Evolutionary conservation across 2,888 invertebrate genomes (phyloP), one percentile per base, ranked within the genome.

Genomic region (Cotesia congregata): DNA sequence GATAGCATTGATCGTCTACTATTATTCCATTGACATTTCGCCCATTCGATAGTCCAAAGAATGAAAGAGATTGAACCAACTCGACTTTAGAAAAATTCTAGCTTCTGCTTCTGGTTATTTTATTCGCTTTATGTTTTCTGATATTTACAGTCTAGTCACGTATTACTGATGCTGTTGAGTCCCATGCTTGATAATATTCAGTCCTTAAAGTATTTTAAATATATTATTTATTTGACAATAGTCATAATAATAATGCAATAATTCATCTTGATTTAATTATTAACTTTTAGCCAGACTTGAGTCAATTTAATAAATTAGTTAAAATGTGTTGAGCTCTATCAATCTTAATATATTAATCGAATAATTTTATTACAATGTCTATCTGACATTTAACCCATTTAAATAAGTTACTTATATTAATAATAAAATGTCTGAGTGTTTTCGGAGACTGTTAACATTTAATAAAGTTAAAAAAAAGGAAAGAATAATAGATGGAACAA

Each of bases 1-100:
- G 74, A 75, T 75, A 75, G 64, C 69, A 68, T 69, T 74, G 68
- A 67, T 68, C 67, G 74, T 69, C 61, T 30, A 67, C 74, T 39
- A 68, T 75, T 69, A 59, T 74, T 74, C 70, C 59, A 70, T 75
- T 41, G 40, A 67, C 71, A 64, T 75, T 65, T 59, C 17, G 67
- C 71, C 60, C 62, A 59, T 70, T 71, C 67, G 64, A 71, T 75
- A 71, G 67, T 39, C 70, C 65, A 75, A 71, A 75, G 71, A 71
- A 75, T 75, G 67, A 71, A 75, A 71, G 71, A 75, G 71, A 75
- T 71, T 75, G 71, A 65, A 67, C 64, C 30, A 72, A 65, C 59
- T 38, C 65, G 73, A 67, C 73, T 59, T 59, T 39, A 65, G 50
- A 12, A 50, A 65, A 71, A 71, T 71, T 59, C 30, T 3, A 30